phyloP scores from a whole-genome alignment of 1,140 invertebrate genomes.

The Halictus rubicundus region DNA sequence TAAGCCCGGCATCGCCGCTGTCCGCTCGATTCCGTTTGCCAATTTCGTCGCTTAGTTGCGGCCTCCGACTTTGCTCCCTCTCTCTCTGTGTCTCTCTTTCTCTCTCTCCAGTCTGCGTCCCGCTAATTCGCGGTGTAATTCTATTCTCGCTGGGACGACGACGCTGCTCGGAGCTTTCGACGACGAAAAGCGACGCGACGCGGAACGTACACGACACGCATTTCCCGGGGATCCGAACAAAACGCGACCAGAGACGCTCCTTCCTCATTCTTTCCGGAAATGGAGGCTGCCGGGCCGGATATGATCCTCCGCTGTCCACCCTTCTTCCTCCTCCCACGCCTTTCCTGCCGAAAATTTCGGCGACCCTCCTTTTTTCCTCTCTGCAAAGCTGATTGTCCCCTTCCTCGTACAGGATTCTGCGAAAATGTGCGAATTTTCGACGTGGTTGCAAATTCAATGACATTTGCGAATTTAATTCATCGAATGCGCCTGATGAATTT shows the following conservation, averaged over 20 bases:
- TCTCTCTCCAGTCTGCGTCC: neutral
- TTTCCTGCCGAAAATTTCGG: neutral
- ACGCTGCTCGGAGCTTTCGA: neutral
- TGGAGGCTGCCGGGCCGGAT: conserved; percentile 12
- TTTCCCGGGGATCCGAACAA: conserved; percentile 19
- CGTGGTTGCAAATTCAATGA: no score
- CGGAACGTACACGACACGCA: neutral
- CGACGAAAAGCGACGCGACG: neutral
- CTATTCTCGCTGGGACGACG: neutral
- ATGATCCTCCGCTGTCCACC: neutral
- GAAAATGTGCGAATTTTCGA: no score
- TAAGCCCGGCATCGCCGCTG: conserved; percentile 1
- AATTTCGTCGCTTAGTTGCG: conserved; percentile 4
- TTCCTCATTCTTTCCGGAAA: conserved; percentile 12
- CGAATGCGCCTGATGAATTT: no score
- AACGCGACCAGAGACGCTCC: neutral
- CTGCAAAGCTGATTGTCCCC: no score
- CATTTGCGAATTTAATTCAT: no score
- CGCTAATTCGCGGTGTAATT: conserved; percentile 6
- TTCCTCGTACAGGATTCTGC: no score
- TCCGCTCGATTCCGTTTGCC: conserved; percentile 7
- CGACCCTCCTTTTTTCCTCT: neutral
- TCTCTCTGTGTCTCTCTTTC: neutral
- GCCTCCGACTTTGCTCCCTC: neutral
- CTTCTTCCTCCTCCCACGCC: neutral